Conservation (phyloP, 2,888 invertebrate genomes). For the Lasioglossum lativentre region DNA sequence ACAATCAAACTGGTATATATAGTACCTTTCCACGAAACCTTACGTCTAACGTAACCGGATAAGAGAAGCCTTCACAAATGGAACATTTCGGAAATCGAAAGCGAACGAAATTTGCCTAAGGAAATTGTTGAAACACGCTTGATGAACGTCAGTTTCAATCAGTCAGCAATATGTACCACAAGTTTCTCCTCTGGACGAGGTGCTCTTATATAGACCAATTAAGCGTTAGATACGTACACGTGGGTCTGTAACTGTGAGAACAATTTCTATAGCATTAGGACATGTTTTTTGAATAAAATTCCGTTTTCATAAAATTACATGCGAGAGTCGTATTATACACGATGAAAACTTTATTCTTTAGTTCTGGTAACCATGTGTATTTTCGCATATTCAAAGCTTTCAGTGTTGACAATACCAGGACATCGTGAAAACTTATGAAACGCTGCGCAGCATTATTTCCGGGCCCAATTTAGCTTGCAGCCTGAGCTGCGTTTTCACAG, state of each 20-base stretch:
- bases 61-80: constrained; percentile 24
- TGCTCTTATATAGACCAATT: constrained; percentile 2
- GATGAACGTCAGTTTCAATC: background rate
- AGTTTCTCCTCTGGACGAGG: constrained; percentile 11
- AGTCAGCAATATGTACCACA: constrained; percentile 2
- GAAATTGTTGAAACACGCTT: constrained; percentile 15
- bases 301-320: constrained; percentile 47
- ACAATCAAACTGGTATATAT: background rate
- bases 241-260: constrained; percentile 28
- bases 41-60: constrained; percentile 10
- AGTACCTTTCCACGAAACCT: constrained; percentile 5
- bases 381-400: constrained; percentile 38
- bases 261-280: constrained; percentile 14
- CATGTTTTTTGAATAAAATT: constrained; percentile 36
- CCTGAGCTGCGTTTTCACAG: constrained; percentile 94
- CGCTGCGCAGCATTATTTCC: constrained; percentile 82
- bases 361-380: constrained; percentile 50
- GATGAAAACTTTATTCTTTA: constrained; percentile 54
- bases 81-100: constrained; percentile 12
- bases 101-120: constrained; percentile 7
- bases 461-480: constrained; percentile 91
- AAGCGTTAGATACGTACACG: constrained; percentile 18
- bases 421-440: constrained; percentile 48
- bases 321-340: constrained; percentile 33
- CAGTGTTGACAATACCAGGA: constrained; percentile 5